Conservation (phyloP, 2,113 vertebrate species). For the Larimichthys polyactis region DNA sequence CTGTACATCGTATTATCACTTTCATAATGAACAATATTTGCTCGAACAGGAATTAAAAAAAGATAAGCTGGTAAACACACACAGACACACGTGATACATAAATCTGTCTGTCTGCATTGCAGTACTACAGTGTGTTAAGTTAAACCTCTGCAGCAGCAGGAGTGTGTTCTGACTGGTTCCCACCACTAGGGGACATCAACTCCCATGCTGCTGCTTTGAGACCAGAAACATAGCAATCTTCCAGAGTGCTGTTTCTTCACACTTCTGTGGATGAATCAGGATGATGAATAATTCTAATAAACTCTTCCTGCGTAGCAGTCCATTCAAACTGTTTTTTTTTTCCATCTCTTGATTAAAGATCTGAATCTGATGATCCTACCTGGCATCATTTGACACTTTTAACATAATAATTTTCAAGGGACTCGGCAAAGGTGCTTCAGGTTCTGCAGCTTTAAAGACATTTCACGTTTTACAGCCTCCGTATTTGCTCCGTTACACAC, state of each 20-base stretch:
- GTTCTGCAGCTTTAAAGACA: background rate
- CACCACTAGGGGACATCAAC: constrained; percentile 44
- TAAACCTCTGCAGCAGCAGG: constrained; percentile 25
- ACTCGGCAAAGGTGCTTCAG: background rate
- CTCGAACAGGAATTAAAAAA: background rate
- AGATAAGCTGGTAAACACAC: background rate
- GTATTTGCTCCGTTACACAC: background rate
- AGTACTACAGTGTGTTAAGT: constrained; percentile 34
- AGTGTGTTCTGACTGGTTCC: constrained; percentile 2
- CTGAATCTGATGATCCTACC: background rate
- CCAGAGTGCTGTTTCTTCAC: background rate
- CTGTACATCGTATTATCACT: background rate
- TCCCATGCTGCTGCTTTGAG: background rate
- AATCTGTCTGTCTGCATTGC: constrained; percentile 65
- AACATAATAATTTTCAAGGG: no score
- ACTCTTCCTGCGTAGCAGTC: background rate
- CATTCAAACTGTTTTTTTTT: background rate
- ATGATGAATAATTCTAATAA: background rate
- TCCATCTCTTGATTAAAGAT: background rate
- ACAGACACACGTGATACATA: background rate
- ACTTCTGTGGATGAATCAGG: background rate
- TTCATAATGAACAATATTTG: background rate
- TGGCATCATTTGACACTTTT: background rate
- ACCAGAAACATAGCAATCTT: background rate
- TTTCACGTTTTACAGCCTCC: background rate